A percentile compares a stretch with the other conserved stretches of the same genome.
Conservation (phyloP, 1,140 invertebrate genomes). For the Stegodyphus dumicola region DNA sequence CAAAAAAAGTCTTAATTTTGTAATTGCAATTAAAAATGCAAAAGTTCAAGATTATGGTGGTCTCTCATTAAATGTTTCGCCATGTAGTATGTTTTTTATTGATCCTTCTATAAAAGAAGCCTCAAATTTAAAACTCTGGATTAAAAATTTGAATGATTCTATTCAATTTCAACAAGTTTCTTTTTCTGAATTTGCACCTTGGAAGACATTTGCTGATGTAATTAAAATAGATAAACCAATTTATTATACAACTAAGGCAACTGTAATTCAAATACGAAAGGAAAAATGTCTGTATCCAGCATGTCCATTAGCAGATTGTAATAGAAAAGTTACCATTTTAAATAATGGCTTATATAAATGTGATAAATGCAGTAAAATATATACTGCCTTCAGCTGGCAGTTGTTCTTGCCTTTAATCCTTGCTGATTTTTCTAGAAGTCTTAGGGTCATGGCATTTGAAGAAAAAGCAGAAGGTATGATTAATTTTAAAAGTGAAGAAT, state of each 20-base stretch:
- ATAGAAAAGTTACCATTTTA: conserved; percentile 91
- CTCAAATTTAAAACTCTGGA: conserved; percentile 4
- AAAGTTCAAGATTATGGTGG: conserved; percentile 81
- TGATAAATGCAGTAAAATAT: conserved; percentile 91
- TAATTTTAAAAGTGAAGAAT: conserved; percentile 77
- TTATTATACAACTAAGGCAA: conserved; percentile 80
- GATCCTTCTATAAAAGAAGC: conserved; percentile 27
- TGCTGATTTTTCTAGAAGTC: conserved; percentile 81
- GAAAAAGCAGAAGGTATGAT: conserved; percentile 86
- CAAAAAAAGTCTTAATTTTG: conserved; percentile 73
- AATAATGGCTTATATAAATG: conserved; percentile 89
- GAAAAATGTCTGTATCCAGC: conserved; percentile 87
- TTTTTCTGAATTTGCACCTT: conserved; percentile 62
- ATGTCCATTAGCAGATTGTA: conserved; percentile 86
- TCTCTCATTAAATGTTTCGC: conserved; percentile 64
- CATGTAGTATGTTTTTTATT: conserved; percentile 27
- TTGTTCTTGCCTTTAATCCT: conserved; percentile 79
- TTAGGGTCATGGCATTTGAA: conserved; percentile 91
- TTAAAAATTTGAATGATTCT: not conserved
- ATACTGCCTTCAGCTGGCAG: conserved; percentile 86
- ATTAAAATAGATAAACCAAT: conserved; percentile 77
- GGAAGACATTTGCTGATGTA: conserved; percentile 80
- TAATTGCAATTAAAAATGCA: conserved; percentile 84
- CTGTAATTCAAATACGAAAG: conserved; percentile 76
- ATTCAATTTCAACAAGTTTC: not conserved